A percentile compares a stretch with the other conserved stretches of the same genome.
phyloP scores from a whole-genome alignment of 2,797 vertebrate genomes.

The Myotis vivesi region DNA sequence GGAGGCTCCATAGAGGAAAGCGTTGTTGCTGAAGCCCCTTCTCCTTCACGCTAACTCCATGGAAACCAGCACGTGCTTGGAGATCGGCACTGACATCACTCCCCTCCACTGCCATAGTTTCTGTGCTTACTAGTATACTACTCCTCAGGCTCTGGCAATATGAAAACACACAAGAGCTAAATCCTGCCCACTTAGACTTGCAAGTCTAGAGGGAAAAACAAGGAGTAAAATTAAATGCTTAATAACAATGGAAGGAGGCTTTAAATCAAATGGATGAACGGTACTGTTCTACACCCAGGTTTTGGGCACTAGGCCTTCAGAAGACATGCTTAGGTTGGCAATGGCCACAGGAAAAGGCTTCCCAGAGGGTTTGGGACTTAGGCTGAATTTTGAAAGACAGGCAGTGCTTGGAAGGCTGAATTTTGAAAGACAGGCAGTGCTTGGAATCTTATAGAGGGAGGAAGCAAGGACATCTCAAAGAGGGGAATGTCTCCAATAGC shows the following conservation, averaged over 20 bases:
- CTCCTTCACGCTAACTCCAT: not conserved
- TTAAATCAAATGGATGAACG: not conserved
- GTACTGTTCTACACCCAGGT: not conserved
- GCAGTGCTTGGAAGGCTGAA: not conserved
- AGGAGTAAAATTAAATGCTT: not conserved
- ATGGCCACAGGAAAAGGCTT: not conserved
- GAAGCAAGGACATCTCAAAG: not conserved
- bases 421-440: not conserved
- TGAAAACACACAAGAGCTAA: not conserved
- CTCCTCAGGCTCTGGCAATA: not conserved
- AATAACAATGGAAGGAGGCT: not conserved
- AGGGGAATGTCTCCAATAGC: accelerated
- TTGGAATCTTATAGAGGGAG: not conserved
- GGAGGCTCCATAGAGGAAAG: not conserved
- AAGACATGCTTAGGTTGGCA: too few species aligned
- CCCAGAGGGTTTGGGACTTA: not conserved
- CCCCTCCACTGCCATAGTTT: not conserved
- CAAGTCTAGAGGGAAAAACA: not conserved
- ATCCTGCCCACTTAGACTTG: not conserved
- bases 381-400: not conserved
- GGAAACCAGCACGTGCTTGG: not conserved
- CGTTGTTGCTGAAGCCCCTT: not conserved
- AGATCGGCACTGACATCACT: not conserved
- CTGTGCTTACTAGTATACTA: too few species aligned
- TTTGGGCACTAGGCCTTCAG: not conserved